These are phyloP conservation scores for Drosophila suzukii DNA, from an alignment of 1,140 invertebrate species.

Conservation along the genomic window DNA sequence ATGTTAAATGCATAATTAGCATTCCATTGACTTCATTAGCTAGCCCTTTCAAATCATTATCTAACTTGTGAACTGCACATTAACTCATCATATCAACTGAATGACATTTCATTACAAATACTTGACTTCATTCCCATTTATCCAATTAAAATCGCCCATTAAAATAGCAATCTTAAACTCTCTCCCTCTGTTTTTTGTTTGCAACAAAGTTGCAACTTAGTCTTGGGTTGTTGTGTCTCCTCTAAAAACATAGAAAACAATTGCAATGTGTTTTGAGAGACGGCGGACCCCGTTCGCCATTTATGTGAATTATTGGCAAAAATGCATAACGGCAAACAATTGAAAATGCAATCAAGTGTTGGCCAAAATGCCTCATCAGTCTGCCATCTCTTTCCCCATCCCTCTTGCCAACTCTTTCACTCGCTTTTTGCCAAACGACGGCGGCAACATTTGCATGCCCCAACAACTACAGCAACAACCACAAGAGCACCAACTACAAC, in stretches of 20 bases:
- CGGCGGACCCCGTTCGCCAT: conserved; percentile 10
- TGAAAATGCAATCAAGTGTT: conserved; percentile 82
- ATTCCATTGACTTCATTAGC: conserved; percentile 1
- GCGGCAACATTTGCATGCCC: conserved; percentile 61
- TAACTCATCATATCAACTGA: conserved; percentile 6
- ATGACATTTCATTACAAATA: not conserved
- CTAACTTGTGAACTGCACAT: not conserved
- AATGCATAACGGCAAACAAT: conserved; percentile 82
- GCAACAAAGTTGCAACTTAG: conserved; percentile 20
- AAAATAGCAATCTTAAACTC: conserved; percentile 15
- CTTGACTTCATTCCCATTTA: conserved; percentile 9
- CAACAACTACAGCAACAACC: conserved; percentile 37
- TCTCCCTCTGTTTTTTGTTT: not conserved
- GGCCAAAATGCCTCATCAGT: conserved; percentile 67
- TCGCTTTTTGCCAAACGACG: conserved; percentile 41
- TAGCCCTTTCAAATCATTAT: conserved; percentile 1
- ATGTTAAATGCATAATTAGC: not conserved
- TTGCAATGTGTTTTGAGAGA: conserved; percentile 15
- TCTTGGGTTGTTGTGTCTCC: not conserved
- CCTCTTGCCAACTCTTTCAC: not conserved
- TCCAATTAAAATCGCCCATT: conserved; percentile 29
- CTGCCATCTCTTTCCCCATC: not conserved
- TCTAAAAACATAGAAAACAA: conserved; percentile 17
- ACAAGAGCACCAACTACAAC: conserved; percentile 15
- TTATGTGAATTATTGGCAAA: conserved; percentile 82